phyloP scores from a whole-genome alignment of 2,113 vertebrate genomes.

The Sminthopsis crassicaudata region DNA sequence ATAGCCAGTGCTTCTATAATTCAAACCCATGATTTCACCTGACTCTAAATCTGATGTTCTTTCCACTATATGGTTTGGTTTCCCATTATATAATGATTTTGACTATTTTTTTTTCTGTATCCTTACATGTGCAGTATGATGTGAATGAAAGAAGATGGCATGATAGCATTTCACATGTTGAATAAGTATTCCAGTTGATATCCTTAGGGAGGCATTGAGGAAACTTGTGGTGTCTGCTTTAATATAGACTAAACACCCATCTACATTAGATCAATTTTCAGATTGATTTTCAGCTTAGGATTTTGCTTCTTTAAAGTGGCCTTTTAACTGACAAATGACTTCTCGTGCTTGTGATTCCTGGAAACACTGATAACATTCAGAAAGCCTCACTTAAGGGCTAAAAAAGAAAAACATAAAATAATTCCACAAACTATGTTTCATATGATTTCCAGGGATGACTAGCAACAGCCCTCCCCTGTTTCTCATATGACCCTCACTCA shows the following conservation, averaged over 20 bases:
- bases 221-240: neutral
- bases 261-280: neutral
- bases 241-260: neutral
- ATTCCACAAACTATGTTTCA: neutral
- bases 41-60: neutral
- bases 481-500: neutral
- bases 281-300: slow-evolving; percentile 1
- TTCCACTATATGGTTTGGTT: neutral
- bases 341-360: neutral
- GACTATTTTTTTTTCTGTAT: neutral
- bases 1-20: neutral
- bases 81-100: neutral
- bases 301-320: slow-evolving; percentile 2
- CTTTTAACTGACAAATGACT: neutral
- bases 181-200: neutral
- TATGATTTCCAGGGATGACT: neutral
- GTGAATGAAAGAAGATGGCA: neutral
- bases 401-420: neutral
- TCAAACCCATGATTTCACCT: neutral
- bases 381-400: neutral
- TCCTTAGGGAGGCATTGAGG: neutral
- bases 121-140: neutral
- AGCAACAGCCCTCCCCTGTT: neutral
- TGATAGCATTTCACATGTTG: neutral
- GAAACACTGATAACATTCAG: neutral